Percentiles rank a stretch among this genome's conserved stretches.
These are phyloP conservation scores for Brachionus sp. DNA, from an alignment of 1,140 invertebrate genomes.

Conservation along the genomic window DNA sequence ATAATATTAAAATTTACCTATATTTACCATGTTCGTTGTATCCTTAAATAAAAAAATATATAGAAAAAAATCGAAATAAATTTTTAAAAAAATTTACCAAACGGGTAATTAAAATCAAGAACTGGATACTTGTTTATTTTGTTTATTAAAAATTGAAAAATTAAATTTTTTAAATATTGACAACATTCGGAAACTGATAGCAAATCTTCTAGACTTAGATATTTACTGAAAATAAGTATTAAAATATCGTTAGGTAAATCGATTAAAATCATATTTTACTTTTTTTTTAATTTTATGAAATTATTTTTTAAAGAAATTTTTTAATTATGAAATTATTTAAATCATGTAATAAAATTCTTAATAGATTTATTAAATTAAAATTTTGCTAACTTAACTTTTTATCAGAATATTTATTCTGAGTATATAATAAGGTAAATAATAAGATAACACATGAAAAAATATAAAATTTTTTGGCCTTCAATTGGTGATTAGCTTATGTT, in stretches of 20 bases:
- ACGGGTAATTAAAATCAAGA: neutral
- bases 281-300: neutral
- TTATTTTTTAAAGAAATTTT: neutral
- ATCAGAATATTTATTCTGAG: too few species aligned
- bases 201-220: neutral
- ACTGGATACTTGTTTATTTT: neutral
- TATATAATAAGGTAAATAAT: too few species aligned
- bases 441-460: too few species aligned
- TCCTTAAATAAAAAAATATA: neutral
- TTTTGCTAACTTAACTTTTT: neutral
- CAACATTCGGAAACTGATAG: neutral
- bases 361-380: neutral
- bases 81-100: neutral
- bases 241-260: neutral
- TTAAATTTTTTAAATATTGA: neutral
- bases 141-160: neutral
- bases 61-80: neutral
- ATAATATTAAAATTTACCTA: neutral
- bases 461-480: too few species aligned
- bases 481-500: too few species aligned
- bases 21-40: neutral
- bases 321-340: neutral
- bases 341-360: neutral
- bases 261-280: neutral
- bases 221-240: slow-evolving; percentile 5